phyloP scores from a whole-genome alignment of 2,888 invertebrate genomes.

The Uloborus plumipes region DNA sequence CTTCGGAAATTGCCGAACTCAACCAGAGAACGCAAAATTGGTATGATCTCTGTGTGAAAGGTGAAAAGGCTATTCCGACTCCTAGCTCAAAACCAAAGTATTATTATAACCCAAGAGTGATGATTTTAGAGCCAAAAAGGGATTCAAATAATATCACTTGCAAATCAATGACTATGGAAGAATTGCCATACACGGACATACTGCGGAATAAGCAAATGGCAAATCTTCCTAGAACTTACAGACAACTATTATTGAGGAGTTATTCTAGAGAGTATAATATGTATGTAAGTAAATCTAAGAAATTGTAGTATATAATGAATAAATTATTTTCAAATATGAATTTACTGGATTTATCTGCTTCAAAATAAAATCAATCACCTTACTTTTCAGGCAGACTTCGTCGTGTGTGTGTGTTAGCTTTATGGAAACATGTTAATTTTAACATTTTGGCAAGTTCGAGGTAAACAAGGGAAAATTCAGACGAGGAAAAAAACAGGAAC shows the following conservation, averaged over 20 bases:
- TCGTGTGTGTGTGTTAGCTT: too few species aligned
- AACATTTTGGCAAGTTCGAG: too few species aligned
- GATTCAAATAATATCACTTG: slow-evolving; percentile 58
- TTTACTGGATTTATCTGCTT: too few species aligned
- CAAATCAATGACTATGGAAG: slow-evolving; percentile 60
- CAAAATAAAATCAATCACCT: too few species aligned
- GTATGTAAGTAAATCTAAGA: too few species aligned
- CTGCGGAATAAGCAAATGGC: slow-evolving; percentile 40
- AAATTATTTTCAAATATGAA: too few species aligned
- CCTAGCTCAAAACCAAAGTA: slow-evolving; percentile 28
- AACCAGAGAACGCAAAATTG: slow-evolving; percentile 51
- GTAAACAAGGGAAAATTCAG: too few species aligned
- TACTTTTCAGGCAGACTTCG: too few species aligned
- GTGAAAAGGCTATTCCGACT: slow-evolving; percentile 25
- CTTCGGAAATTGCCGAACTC: slow-evolving; percentile 51
- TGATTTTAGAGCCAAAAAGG: slow-evolving; percentile 43
- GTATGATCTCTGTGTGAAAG: slow-evolving; percentile 65
- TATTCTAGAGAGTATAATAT: too few species aligned
- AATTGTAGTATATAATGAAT: neutral
- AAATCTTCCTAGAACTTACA: slow-evolving; percentile 9
- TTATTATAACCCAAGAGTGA: slow-evolving; percentile 43
- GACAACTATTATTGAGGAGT: neutral
- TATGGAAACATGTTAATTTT: too few species aligned
- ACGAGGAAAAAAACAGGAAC: too few species aligned
- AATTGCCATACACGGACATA: slow-evolving; percentile 58